These are phyloP conservation scores for Triplophysa bombifrons DNA, from an alignment of 2,797 vertebrate species.

Conservation along the genomic window DNA sequence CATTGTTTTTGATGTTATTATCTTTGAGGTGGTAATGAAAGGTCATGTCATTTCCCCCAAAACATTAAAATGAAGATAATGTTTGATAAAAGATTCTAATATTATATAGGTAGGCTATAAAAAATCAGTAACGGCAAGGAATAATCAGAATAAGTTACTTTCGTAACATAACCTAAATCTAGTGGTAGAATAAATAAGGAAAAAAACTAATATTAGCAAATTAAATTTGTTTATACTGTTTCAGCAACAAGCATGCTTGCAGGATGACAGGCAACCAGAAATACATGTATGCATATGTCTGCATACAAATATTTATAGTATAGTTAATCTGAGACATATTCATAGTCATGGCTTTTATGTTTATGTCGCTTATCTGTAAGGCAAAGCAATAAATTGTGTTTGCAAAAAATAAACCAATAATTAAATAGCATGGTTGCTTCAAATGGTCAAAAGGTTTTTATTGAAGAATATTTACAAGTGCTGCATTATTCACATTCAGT, in stretches of 20 bases:
- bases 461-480: conserved; percentile 75
- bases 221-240: not conserved
- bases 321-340: no score
- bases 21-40: conserved; percentile 22
- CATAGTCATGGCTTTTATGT: not conserved
- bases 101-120: no score
- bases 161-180: no score
- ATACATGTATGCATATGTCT: no score
- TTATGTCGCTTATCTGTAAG: not conserved
- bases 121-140: no score
- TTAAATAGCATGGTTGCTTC: conserved; percentile 18
- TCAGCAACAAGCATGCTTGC: not conserved
- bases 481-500: conserved; percentile 58
- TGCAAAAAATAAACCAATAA: not conserved
- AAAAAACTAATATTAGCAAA: no score
- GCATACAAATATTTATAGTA: not conserved
- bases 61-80: no score
- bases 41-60: not conserved
- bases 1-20: not conserved
- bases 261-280: not conserved
- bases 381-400: not conserved
- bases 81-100: no score
- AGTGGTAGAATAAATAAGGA: no score
- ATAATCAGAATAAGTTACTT: no score
- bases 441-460: conserved; percentile 72